These are phyloP conservation scores for Arenicola marina DNA, from an alignment of 2,888 invertebrate species.

Conservation along the genomic window DNA sequence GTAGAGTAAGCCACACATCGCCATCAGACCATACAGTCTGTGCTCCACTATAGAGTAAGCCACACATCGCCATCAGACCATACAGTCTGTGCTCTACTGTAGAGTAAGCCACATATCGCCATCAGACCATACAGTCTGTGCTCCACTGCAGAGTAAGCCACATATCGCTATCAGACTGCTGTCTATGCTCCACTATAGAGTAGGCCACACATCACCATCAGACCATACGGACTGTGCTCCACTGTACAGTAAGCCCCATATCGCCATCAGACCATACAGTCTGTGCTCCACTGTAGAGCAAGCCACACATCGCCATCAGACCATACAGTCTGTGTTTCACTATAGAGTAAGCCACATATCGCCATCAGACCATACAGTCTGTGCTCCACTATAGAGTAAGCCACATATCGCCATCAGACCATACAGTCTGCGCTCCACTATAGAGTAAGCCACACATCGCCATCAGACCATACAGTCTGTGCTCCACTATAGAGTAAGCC, in stretches of 20 bases:
- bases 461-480: slow-evolving; percentile 22
- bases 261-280: slow-evolving; percentile 22
- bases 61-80: slow-evolving; percentile 19
- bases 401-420: slow-evolving; percentile 20
- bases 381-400: slow-evolving; percentile 26
- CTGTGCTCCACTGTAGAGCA: slow-evolving; percentile 27
- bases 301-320: slow-evolving; percentile 17
- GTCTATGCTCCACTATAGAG: slow-evolving; percentile 25
- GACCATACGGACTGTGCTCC: slow-evolving; percentile 24
- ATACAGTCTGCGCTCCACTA: slow-evolving; percentile 20
- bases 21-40: slow-evolving; percentile 23
- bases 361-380: slow-evolving; percentile 24
- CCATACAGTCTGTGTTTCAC: slow-evolving; percentile 25
- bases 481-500: slow-evolving; percentile 27
- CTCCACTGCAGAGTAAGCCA: slow-evolving; percentile 25
- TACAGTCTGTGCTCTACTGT: slow-evolving; percentile 23
- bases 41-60: slow-evolving; percentile 27
- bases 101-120: slow-evolving; percentile 23
- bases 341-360: slow-evolving; percentile 24
- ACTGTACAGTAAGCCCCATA: slow-evolving; percentile 24
- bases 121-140: slow-evolving; percentile 24
- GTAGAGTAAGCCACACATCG: slow-evolving; percentile 25
- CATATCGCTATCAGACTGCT: slow-evolving; percentile 20
- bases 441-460: slow-evolving; percentile 25
- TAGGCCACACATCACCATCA: slow-evolving; percentile 19